Conservation (phyloP, 2,797 vertebrate species). For the Atherinosoma microstoma region DNA sequence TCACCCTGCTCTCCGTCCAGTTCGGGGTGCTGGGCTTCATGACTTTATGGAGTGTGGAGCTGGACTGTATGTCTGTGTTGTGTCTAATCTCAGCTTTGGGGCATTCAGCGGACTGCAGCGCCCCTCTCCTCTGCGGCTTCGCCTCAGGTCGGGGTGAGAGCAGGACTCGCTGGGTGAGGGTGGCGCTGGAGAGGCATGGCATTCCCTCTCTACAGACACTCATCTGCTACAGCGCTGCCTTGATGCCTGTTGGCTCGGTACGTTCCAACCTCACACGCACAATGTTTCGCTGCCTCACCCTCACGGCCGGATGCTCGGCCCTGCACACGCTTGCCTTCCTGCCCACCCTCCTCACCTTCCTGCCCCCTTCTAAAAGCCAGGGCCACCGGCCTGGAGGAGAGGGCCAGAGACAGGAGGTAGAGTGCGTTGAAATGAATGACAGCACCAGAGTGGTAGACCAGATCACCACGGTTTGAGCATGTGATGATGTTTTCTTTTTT, state of each 20-base stretch:
- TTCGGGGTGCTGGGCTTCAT: slow-evolving; percentile 99
- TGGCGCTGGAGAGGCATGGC: slow-evolving; percentile 95
- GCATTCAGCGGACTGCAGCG: slow-evolving; percentile 95
- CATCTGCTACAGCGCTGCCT: slow-evolving; percentile 93
- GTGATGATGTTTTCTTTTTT: slow-evolving; percentile 3
- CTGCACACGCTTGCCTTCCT: slow-evolving; percentile 98
- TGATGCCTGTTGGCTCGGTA: slow-evolving; percentile 93
- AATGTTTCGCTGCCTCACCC: slow-evolving; percentile 98
- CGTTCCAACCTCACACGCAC: slow-evolving; percentile 98
- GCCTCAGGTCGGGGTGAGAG: slow-evolving; percentile 94
- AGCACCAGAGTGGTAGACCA: slow-evolving; percentile 97
- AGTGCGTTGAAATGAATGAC: slow-evolving; percentile 98
- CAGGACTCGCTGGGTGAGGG: slow-evolving; percentile 97
- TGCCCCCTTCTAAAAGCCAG: slow-evolving; percentile 95
- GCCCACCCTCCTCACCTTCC: slow-evolving; percentile 97
- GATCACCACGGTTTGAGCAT: slow-evolving; percentile 94
- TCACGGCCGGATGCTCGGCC: slow-evolving; percentile 96
- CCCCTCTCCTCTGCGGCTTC: slow-evolving; percentile 95
- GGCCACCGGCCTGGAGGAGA: slow-evolving; percentile 87
- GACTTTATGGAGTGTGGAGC: slow-evolving; percentile 97
- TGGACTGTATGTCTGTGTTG: slow-evolving; percentile 96
- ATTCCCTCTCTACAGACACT: slow-evolving; percentile 97
- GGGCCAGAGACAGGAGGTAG: slow-evolving; percentile 92
- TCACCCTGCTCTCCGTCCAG: slow-evolving; percentile 95
- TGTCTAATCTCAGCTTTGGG: slow-evolving; percentile 98